Percentiles rank a stretch among this genome's conserved stretches.
phyloP scores from a whole-genome alignment of 1,140 invertebrate genomes.

The Apocrypta bakeri region DNA sequence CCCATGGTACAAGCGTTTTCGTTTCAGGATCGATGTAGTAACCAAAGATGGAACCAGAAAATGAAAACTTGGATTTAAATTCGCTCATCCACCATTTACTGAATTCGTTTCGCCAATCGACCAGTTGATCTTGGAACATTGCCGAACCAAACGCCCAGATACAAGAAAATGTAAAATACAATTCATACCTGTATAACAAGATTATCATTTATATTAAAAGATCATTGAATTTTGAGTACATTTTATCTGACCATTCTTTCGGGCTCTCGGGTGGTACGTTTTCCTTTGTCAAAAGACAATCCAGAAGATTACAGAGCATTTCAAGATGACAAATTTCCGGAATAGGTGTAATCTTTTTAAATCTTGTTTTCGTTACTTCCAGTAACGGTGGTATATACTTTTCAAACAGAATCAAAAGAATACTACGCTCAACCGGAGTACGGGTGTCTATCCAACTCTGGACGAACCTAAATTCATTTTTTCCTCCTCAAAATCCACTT shows the following conservation, averaged over 20 bases:
- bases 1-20: constrained; percentile 91
- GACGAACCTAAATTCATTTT: constrained; percentile 78
- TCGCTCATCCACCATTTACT: constrained; percentile 94
- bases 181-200: constrained; percentile 82
- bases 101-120: constrained; percentile 94
- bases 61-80: constrained; percentile 93
- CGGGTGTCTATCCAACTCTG: constrained; percentile 93
- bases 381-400: constrained; percentile 94
- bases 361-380: constrained; percentile 84
- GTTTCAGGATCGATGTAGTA: constrained; percentile 91
- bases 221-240: neutral
- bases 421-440: constrained; percentile 83
- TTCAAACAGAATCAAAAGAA: constrained; percentile 92
- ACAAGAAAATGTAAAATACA: constrained; percentile 93
- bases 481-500: neutral
- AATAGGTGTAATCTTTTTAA: constrained; percentile 94
- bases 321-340: constrained; percentile 93
- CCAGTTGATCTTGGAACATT: constrained; percentile 90
- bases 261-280: constrained; percentile 90
- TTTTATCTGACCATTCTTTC: constrained; percentile 84
- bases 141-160: constrained; percentile 96
- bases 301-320: constrained; percentile 92
- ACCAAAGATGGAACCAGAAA: constrained; percentile 88
- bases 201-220: neutral
- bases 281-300: constrained; percentile 87